phyloP scores from a whole-genome alignment of 2,797 vertebrate genomes.

The Corythornis leucogaster region DNA sequence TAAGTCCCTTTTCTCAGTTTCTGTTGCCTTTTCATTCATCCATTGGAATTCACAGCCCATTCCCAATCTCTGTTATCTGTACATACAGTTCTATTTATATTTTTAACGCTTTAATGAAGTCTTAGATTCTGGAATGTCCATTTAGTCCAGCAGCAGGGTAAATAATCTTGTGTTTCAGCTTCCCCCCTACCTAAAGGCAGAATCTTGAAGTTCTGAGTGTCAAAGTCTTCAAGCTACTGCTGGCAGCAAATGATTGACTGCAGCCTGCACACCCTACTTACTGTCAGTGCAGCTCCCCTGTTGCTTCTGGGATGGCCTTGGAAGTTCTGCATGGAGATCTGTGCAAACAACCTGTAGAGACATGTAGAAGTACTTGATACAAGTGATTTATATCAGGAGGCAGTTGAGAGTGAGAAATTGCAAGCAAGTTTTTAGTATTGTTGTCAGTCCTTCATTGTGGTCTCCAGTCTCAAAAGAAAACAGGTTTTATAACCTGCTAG shows the following conservation, averaged over 20 bases:
- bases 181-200: neutral
- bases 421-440: neutral
- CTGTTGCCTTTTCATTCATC: neutral
- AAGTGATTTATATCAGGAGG: rapidly evolving
- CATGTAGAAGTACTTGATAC: neutral
- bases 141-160: neutral
- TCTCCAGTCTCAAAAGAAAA: constrained; percentile 45
- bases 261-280: neutral
- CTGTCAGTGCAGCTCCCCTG: rapidly evolving
- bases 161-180: neutral
- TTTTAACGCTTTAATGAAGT: neutral
- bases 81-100: neutral
- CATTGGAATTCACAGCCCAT: neutral
- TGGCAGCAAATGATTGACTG: neutral
- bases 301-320: rapidly evolving
- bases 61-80: neutral
- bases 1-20: neutral
- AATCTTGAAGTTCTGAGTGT: neutral
- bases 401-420: neutral
- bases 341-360: neutral
- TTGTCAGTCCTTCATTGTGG: neutral
- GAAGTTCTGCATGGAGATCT: neutral
- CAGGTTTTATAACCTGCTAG: neutral
- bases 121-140: neutral
- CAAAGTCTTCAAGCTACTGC: neutral